Conservation (phyloP, 2,113 vertebrate species). For the Microcebus tavaratra region DNA sequence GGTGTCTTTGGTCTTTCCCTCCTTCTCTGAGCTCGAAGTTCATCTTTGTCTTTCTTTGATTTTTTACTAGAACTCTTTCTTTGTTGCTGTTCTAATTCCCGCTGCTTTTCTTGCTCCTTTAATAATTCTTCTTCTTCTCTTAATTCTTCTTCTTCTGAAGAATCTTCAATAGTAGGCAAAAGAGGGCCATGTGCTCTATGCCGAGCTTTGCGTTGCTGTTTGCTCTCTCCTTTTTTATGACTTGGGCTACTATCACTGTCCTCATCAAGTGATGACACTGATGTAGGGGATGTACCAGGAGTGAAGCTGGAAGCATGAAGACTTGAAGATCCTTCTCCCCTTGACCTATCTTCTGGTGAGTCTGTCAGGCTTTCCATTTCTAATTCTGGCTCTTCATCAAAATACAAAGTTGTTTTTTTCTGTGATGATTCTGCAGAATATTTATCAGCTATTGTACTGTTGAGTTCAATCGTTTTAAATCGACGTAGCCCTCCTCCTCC, state of each 20-base stretch:
- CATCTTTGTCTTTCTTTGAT: slow-evolving; percentile 98
- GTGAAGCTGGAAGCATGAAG: slow-evolving; percentile 96
- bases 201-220: slow-evolving; percentile 93
- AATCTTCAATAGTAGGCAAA: slow-evolving; percentile 95
- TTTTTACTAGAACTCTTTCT: slow-evolving; percentile 94
- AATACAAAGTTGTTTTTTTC: slow-evolving; percentile 88
- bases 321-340: slow-evolving; percentile 96
- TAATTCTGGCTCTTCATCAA: slow-evolving; percentile 92
- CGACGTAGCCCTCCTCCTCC: slow-evolving; percentile 87
- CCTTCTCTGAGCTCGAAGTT: slow-evolving; percentile 94
- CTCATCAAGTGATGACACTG: slow-evolving; percentile 97
- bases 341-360: slow-evolving; percentile 95
- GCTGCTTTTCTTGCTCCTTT: slow-evolving; percentile 96
- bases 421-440: slow-evolving; percentile 85
- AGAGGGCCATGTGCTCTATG: slow-evolving; percentile 92
- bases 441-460: slow-evolving; percentile 87
- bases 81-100: slow-evolving; percentile 88
- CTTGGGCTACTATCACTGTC: slow-evolving; percentile 98
- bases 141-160: slow-evolving; percentile 95
- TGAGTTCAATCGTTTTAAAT: slow-evolving; percentile 93
- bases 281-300: slow-evolving; percentile 96
- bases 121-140: slow-evolving; percentile 95
- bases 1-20: slow-evolving; percentile 91
- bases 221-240: slow-evolving; percentile 93
- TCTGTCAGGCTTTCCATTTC: slow-evolving; percentile 97